Evolutionary conservation across 2,113 vertebrate species (phyloP).

Genomic region (Formicarius rufipectus): DNA sequence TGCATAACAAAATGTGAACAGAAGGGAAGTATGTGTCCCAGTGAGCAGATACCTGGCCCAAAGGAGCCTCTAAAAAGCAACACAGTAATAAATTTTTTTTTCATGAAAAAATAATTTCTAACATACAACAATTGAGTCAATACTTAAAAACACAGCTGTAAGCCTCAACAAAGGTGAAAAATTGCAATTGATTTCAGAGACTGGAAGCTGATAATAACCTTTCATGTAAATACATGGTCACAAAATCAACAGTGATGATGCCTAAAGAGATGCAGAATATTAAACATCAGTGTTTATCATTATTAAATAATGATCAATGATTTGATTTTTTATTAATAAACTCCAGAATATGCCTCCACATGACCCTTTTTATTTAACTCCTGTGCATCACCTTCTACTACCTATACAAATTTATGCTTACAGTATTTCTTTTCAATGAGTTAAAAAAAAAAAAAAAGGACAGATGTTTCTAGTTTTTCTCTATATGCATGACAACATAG

Average conservation of each 20-base stretch:
- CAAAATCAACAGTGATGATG: not conserved
- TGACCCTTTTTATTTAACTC: not conserved
- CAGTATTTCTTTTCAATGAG: conserved; percentile 43
- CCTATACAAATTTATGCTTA: not conserved
- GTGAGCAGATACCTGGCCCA: not conserved
- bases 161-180: not conserved
- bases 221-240: not conserved
- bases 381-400: not conserved
- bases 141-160: not conserved
- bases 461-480: conserved; percentile 69
- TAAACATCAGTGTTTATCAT: not conserved
- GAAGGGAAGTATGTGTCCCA: not conserved
- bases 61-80: not conserved
- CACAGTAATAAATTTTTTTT: not conserved
- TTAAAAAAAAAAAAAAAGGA: not conserved
- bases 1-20: not conserved
- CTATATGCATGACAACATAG: conserved; percentile 7
- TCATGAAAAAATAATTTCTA: not conserved
- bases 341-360: not conserved
- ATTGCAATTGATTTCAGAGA: not conserved
- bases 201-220: not conserved
- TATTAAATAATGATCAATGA: conserved; percentile 1
- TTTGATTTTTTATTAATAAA: conserved; percentile 38
- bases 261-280: not conserved
- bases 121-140: not conserved